Percentiles rank a stretch among this genome's conserved stretches.
phyloP scores from a whole-genome alignment of 2,888 invertebrate species.

The Minunthozetes semirufus region DNA sequence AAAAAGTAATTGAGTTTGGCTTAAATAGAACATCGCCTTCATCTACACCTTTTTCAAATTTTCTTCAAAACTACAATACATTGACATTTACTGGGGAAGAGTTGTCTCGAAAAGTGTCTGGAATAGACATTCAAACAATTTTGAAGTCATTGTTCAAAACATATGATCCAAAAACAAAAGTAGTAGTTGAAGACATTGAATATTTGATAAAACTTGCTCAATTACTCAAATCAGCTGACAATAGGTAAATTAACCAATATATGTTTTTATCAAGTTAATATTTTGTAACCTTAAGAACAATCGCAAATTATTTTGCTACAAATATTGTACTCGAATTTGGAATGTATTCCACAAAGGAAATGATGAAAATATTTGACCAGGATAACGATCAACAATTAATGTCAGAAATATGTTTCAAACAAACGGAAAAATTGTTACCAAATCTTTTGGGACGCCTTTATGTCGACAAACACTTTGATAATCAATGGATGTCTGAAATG shows the following conservation, averaged over 20 bases:
- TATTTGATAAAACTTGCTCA: background rate
- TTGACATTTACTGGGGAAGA: no score
- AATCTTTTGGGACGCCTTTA: conserved; percentile 33
- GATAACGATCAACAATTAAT: background rate
- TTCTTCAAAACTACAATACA: no score
- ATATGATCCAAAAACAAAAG: no score
- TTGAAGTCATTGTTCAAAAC: no score
- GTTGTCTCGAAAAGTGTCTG: no score
- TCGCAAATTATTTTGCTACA: conserved; percentile 17
- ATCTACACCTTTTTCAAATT: no score
- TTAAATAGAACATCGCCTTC: no score
- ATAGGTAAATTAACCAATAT: no score
- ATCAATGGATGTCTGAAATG: conserved; percentile 12
- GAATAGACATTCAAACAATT: no score
- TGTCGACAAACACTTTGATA: conserved; percentile 24
- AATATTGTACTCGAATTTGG: background rate
- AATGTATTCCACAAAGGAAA: conserved; percentile 9
- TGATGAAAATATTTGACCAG: background rate
- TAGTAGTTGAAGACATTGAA: conserved; percentile 15
- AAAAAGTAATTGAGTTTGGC: no score
- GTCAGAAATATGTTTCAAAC: background rate
- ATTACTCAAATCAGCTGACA: background rate
- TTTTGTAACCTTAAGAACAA: no score
- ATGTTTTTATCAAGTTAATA: no score
- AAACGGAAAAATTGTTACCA: conserved; percentile 5